Base-by-base conservation (phyloP, 2,113 vertebrate species). In the Cyprinus carpio region DNA sequence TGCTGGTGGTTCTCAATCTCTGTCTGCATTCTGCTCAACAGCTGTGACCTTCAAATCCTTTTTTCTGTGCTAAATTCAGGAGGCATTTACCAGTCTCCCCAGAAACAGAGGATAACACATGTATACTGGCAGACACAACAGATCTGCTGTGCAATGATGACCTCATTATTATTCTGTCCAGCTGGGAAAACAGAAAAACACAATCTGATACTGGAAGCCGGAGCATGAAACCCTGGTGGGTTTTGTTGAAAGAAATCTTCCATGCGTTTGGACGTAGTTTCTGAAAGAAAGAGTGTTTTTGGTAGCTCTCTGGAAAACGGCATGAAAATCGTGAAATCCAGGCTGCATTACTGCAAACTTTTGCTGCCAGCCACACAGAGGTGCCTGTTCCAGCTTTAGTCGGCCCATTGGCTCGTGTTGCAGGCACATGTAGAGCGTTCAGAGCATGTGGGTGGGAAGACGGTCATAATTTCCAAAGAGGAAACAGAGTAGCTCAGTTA, bases 401-500 rank as follows among this genome's bases (percentile, higher is more conserved):
- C 15, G 25, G 76, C 62, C 23, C n/a, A 27, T 31, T 34, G 71
- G n/a, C 83, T 54, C 12, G 51, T 2, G n/a, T 49, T n/a, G 72
- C 37, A 46, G 31, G 60, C 40, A 27, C 27, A 64, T 5, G 51
- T 31, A 6, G 25, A 49, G n/a, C 43, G 16, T 60, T 69, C 27
- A 25, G 46, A 49, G 13, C 64, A 54, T 29, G 74, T 54, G 72
- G 87, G 74, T 69, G 65, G 83, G 25, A 83, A 62, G 75, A 74
- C 4, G 18, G 85, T 89, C 82, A 84, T 54, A 84, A 56, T 82
- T 84, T 87, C 86, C 83, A 85, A 34, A 49, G 82, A 74, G 88
- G 88, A 87, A 87, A 75, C 75, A 40, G 84, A 85, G 69, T 60
- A 51, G 56, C 62, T 82, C 54, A 7, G 87, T 85, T 31, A 18